A percentile compares a stretch with the other conserved stretches of the same genome.
Evolutionary conservation across 2,888 invertebrate genomes (phyloP).

Genomic region (Lumbricus terrestris): DNA sequence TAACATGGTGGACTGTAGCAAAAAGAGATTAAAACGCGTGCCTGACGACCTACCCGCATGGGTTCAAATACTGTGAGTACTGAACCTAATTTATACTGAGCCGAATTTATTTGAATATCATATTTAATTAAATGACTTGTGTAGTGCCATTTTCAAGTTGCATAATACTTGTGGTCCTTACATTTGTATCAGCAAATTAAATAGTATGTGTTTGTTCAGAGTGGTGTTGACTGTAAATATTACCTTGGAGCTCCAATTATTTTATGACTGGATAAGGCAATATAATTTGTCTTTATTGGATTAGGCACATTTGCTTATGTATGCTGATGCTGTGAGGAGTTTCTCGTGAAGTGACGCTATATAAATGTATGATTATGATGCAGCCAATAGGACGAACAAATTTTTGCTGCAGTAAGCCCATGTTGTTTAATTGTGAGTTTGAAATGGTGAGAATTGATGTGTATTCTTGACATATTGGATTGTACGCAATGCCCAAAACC

Average conservation of each 20-base stretch:
- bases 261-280: neutral
- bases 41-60: constrained; percentile 74
- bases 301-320: neutral
- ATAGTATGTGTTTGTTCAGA: neutral
- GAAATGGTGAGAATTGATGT: neutral
- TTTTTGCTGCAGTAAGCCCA: neutral
- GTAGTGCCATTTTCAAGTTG: too few species aligned
- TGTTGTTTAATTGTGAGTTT: neutral
- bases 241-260: neutral
- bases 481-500: neutral
- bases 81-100: neutral
- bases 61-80: constrained; percentile 74
- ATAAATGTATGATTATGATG: too few species aligned
- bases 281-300: neutral
- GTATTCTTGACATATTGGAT: neutral
- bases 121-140: neutral
- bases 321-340: too few species aligned
- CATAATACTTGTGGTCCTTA: too few species aligned
- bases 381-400: neutral
- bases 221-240: neutral
- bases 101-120: neutral
- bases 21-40: constrained; percentile 70
- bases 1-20: constrained; percentile 74
- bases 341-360: too few species aligned
- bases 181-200: too few species aligned